Base-by-base conservation (phyloP, 2,113 vertebrate genomes). In the Crocuta crocuta region DNA sequence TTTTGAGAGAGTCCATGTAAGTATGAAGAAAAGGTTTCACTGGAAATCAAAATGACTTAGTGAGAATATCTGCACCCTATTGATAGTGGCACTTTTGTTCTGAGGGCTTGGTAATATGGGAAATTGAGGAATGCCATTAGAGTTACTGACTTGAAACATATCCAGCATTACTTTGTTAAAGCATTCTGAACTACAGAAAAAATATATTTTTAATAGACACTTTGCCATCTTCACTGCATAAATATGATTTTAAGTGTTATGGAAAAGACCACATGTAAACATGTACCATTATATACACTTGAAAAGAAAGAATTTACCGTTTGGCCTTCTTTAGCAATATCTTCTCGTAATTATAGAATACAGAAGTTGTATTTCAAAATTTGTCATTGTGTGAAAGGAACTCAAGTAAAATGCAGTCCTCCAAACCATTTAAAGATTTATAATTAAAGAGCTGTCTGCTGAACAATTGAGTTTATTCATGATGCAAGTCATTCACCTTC, bases 91-190 rank as follows among this genome's bases (percentile, higher is more conserved):
- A 98, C 96, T 97, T 98, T 97, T 97, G 89, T 98, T 97, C 89
- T 96, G 83, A 98, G 81, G 55, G 87, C 70, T 96, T 97, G 90
- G 96, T 95, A 98, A 95, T 97, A 96, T 90, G 96, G 94, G 95
- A 97, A 97, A 96, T 58, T 98, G 87, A 97, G 97, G 86, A 96
- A 97, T 94, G 79, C 81, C 95, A 91, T 97, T 97, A 98, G 92
- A 98, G 83, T 96, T 95, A 98, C 79, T 98, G 94, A 92, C 87
- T 96, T 98, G 95, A 98, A 97, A 97, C 95, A 84, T 90, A 98
- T 92, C 83, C 89, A 85, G 74, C 13, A 88, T 95, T 95, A 89
- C 91, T 98, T 97, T 97, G 95, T 95, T 96, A 35, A 97, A 97
- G 21, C 76, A 2, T 39, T 96, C 17, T 79, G 70, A 93, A 71